Conservation (phyloP, 2,113 vertebrate genomes). For the Theristicus caerulescens region DNA sequence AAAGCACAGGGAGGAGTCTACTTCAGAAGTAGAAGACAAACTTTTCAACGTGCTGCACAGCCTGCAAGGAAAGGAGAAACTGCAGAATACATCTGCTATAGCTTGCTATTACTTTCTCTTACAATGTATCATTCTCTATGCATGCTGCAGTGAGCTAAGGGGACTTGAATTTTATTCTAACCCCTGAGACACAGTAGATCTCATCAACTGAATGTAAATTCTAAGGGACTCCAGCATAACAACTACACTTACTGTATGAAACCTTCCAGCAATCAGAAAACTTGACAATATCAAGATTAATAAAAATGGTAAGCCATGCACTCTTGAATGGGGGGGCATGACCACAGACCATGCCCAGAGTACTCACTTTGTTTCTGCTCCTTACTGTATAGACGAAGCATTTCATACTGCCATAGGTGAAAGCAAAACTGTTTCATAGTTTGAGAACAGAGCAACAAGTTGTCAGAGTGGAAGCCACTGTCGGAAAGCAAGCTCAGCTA, state of each 20-base stretch:
- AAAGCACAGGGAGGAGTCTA: background rate
- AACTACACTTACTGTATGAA: background rate
- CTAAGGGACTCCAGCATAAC: background rate
- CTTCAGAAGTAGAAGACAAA: background rate
- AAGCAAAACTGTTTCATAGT: background rate
- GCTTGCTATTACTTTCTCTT: background rate
- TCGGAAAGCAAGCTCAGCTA: background rate
- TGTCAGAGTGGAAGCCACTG: background rate
- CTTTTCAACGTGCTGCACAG: background rate
- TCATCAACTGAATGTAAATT: background rate
- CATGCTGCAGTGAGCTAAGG: background rate
- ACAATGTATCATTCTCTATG: background rate
- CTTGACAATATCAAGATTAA: background rate
- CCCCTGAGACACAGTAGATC: accelerated
- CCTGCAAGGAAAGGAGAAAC: background rate
- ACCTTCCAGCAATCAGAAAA: background rate
- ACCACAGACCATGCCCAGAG: too few relatives aligned
- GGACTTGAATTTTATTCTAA: background rate
- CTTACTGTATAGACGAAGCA: background rate
- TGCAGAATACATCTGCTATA: background rate
- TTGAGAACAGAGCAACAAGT: background rate
- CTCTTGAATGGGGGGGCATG: background rate
- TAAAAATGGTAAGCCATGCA: background rate
- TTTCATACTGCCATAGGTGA: background rate
- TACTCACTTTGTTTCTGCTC: background rate